These are phyloP conservation scores for Drosophila testacea DNA, from an alignment of 2,888 invertebrate species.

Conservation along the genomic window DNA sequence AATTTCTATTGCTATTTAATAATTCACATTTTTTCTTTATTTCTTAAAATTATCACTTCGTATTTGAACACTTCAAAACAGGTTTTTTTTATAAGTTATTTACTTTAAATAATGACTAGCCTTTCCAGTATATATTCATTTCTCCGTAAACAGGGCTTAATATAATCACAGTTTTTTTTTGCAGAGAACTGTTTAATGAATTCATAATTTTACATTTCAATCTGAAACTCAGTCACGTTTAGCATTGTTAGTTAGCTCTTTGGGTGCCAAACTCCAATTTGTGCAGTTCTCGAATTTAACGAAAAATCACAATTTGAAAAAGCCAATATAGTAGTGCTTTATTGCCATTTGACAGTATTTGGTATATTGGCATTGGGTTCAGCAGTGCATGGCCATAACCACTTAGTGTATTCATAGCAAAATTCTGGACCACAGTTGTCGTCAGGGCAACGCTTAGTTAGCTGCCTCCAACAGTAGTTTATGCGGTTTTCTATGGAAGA, in stretches of 20 bases:
- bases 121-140: too few species aligned
- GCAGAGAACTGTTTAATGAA: neutral
- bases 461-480: slow-evolving; percentile 17
- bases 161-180: neutral
- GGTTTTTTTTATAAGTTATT: too few species aligned
- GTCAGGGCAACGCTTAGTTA: slow-evolving; percentile 50
- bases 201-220: slow-evolving; percentile 7
- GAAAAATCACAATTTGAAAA: slow-evolving; percentile 17
- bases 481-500: slow-evolving; percentile 17
- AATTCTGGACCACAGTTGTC: slow-evolving; percentile 37
- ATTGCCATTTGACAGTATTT: slow-evolving; percentile 18
- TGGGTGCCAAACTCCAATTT: slow-evolving; percentile 7
- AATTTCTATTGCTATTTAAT: too few species aligned
- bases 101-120: too few species aligned
- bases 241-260: neutral
- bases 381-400: slow-evolving; percentile 33
- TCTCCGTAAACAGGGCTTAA: too few species aligned
- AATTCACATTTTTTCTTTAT: too few species aligned
- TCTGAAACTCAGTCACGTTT: neutral
- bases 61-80: too few species aligned
- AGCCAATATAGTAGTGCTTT: slow-evolving; percentile 30
- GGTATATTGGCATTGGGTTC: slow-evolving; percentile 16
- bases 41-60: too few species aligned
- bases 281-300: slow-evolving; percentile 1
- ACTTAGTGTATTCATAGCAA: slow-evolving; percentile 30